Percentiles rank a stretch among this genome's conserved stretches.
Conservation (phyloP, 2,888 invertebrate genomes). For the Hylaea fasciaria region DNA sequence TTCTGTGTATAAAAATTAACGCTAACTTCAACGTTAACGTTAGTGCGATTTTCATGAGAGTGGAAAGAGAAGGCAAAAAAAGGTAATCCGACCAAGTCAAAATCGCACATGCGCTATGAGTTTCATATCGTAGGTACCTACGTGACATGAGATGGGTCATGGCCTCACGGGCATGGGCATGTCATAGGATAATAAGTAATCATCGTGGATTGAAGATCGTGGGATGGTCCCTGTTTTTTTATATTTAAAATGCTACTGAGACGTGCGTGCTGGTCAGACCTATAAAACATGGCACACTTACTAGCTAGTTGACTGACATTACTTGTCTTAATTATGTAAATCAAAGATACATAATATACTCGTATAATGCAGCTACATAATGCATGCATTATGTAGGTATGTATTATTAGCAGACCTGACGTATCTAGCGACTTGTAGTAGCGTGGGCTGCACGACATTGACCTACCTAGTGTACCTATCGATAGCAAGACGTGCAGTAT, state of each 20-base stretch:
- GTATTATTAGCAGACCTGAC: neutral
- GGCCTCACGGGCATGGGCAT: slow-evolving; percentile 1
- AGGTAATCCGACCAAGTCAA: slow-evolving; percentile 1
- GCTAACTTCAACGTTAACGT: neutral
- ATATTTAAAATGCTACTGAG: neutral
- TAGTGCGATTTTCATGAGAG: neutral
- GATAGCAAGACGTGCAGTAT: neutral
- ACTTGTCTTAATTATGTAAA: neutral
- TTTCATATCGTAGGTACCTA: neutral
- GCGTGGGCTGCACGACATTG: slow-evolving; percentile 6
- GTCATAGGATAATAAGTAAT: neutral
- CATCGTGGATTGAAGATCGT: neutral
- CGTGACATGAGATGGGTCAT: slow-evolving; percentile 5
- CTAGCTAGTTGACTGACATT: neutral
- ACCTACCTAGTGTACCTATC: slow-evolving; percentile 4
- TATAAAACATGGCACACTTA: neutral
- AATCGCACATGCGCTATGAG: slow-evolving; percentile 3
- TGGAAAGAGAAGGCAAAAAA: neutral
- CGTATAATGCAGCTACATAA: neutral
- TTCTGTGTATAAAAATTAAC: neutral
- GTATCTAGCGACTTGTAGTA: neutral
- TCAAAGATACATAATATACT: neutral
- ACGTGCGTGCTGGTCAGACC: neutral
- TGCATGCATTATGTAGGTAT: neutral
- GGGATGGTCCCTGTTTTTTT: neutral